phyloP scores from a whole-genome alignment of 92 coral and sea anemone genomes.

The Zoanthus sansibaricus region DNA sequence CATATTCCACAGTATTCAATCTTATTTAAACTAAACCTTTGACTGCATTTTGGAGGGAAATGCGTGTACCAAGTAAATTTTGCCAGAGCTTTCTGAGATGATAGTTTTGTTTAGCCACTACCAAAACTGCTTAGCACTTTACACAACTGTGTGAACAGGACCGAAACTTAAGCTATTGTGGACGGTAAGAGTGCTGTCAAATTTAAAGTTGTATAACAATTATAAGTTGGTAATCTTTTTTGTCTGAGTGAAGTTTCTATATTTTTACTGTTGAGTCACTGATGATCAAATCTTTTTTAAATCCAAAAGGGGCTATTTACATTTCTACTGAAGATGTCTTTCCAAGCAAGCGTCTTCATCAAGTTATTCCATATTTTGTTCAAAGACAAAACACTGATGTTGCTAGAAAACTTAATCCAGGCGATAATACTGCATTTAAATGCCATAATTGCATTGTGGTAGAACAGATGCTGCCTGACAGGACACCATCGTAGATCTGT shows the following conservation, averaged over 20 bases:
- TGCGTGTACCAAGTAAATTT: no score
- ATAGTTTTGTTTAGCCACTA: no score
- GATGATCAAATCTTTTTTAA: background rate
- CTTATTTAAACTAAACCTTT: no score
- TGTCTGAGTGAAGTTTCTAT: background rate
- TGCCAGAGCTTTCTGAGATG: no score
- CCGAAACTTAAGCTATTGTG: no score
- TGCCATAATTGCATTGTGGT: no score
- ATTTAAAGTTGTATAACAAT: no score
- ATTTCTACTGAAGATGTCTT: constrained; percentile 96
- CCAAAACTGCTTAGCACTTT: no score
- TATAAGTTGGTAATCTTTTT: background rate
- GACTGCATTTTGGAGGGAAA: no score
- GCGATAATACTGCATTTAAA: constrained; percentile 62
- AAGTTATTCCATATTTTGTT: constrained; percentile 79
- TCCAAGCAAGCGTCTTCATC: constrained; percentile 95
- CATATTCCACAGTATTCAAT: no score
- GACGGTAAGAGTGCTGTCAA: no score
- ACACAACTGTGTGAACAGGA: no score
- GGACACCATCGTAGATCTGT: constrained; percentile 43
- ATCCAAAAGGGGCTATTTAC: constrained; percentile 80
- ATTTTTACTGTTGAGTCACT: background rate
- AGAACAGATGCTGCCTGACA: constrained; percentile 37
- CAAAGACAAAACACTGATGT: constrained; percentile 50
- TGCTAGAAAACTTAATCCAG: constrained; percentile 57